Base-by-base conservation (phyloP, 2,113 vertebrate species). In the Excalfactoria chinensis region DNA sequence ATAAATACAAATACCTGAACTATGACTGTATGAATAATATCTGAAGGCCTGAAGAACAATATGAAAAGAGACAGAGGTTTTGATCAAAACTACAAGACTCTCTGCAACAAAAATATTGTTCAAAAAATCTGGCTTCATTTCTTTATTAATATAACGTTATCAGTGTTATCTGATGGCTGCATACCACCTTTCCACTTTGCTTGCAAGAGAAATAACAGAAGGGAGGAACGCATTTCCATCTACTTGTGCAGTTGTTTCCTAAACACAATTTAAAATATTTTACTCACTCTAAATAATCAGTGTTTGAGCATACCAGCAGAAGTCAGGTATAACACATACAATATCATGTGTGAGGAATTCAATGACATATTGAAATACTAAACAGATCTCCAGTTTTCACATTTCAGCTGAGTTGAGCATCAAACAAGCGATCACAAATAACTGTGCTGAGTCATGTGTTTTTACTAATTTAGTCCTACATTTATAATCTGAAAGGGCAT, bases 401-500 rank as follows among this genome's bases (percentile, higher is more conserved):
- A 7, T 81, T 93, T 89, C 69, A 88, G 7, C 4, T 48, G 6
- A 11, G 7, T n/a, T 75, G 48, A 91, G 67, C 30, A 86, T 12
- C 9, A 26, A 89, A 48, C 18, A 13, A 68, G 9, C 26, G 35
- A 90, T 49, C 19, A 76, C 48, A 66, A 81, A 41, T 23, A 69
- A 58, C 17, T 46, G 4, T 76, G 51, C 73, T 60, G 69, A 95
- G 72, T 76, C 92, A 67, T 7, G 7, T 6, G 73, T 70, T 94
- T 91, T 77, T 55, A 53, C 28, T 77, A 66, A 88, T 91, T 89
- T 92, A 83, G 34, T 74, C 79, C 40, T 32, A 23, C 74, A 43
- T 44, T 92, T 95, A 68, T 74, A 75, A 83, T 75, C 60, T 85
- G 73, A 94, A 93, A 16, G 37, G 58, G 41, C 13, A 86, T 70